Conservation (phyloP, 37 sponge, comb jelly and placozoan species). For the Amphimedon queenslandica region DNA sequence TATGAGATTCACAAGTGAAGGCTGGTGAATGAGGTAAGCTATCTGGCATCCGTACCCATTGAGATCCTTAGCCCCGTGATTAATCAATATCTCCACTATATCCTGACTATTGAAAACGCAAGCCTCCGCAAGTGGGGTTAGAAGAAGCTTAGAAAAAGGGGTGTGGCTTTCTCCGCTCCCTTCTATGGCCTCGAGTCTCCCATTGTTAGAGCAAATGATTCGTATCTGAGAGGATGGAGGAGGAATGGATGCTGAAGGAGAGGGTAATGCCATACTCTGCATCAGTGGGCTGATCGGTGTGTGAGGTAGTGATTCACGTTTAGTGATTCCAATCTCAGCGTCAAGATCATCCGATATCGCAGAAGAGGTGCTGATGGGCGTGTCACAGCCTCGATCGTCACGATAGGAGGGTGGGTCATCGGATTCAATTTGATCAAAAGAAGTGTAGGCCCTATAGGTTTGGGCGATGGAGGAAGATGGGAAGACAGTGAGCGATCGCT, state of each 20-base stretch:
- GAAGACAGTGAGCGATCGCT: not conserved
- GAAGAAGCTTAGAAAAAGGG: conserved; percentile 19
- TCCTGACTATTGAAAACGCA: conserved; percentile 18
- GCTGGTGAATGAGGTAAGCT: conserved; percentile 8
- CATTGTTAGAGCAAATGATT: conserved; percentile 3
- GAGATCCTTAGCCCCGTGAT: conserved; percentile 41
- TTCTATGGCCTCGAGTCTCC: not conserved
- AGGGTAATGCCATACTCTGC: not conserved
- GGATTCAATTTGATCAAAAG: not conserved
- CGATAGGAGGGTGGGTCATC: not conserved
- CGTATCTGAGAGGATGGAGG: not conserved
- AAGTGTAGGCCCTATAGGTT: not conserved
- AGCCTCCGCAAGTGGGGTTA: conserved; percentile 68
- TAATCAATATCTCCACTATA: conserved; percentile 22
- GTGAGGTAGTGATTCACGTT: not conserved
- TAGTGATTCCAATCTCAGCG: not conserved
- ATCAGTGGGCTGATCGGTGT: not conserved
- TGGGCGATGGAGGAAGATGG: not conserved
- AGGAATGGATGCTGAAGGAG: not conserved
- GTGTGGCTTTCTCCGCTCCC: conserved; percentile 1
- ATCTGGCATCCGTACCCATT: conserved; percentile 35
- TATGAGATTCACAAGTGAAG: conserved; percentile 20
- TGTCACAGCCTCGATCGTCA: too few species aligned
- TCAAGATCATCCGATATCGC: conserved; percentile 3
- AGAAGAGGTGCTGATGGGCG: not conserved